A percentile compares a stretch with the other conserved stretches of the same genome.
phyloP scores from a whole-genome alignment of 2,797 vertebrate species.

The Aeoliscus strigatus region DNA sequence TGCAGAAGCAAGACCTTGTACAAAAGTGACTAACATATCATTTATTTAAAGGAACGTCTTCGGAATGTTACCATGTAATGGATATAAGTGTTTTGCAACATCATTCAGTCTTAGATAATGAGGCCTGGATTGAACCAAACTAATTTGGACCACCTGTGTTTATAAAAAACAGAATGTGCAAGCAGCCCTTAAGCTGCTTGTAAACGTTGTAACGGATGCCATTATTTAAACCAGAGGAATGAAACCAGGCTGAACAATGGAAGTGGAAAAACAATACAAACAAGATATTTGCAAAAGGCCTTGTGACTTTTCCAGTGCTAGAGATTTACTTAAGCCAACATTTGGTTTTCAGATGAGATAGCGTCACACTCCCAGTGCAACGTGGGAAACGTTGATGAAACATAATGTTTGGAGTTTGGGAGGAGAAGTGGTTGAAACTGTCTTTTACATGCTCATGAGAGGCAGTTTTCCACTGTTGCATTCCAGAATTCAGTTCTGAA shows the following conservation, averaged over 20 bases:
- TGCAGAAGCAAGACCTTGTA: too few species aligned
- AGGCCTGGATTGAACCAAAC: slow-evolving; percentile 1
- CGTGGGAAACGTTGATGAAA: too few species aligned
- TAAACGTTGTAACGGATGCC: slow-evolving; percentile 22
- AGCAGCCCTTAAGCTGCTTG: not conserved
- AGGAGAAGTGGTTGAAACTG: too few species aligned
- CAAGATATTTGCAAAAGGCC: slow-evolving; percentile 3
- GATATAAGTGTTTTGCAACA: too few species aligned
- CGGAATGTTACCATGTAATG: too few species aligned
- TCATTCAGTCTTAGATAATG: slow-evolving; percentile 5
- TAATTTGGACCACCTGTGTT: slow-evolving; percentile 29
- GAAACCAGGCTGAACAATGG: slow-evolving; percentile 8
- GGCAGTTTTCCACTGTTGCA: too few species aligned
- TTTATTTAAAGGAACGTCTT: not conserved
- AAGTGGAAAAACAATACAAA: not conserved
- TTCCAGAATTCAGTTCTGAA: too few species aligned
- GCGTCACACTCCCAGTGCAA: too few species aligned
- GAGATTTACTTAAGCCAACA: not conserved
- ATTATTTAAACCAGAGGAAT: slow-evolving; percentile 19
- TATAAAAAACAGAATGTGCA: slow-evolving; percentile 7
- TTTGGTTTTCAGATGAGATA: not conserved
- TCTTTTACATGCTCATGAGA: too few species aligned
- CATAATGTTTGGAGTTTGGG: not conserved
- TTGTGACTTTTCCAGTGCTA: slow-evolving; percentile 1
- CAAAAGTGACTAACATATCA: too few species aligned